Conservation (phyloP, 2,888 invertebrate species). For the Caenorhabditis macrosperma region DNA sequence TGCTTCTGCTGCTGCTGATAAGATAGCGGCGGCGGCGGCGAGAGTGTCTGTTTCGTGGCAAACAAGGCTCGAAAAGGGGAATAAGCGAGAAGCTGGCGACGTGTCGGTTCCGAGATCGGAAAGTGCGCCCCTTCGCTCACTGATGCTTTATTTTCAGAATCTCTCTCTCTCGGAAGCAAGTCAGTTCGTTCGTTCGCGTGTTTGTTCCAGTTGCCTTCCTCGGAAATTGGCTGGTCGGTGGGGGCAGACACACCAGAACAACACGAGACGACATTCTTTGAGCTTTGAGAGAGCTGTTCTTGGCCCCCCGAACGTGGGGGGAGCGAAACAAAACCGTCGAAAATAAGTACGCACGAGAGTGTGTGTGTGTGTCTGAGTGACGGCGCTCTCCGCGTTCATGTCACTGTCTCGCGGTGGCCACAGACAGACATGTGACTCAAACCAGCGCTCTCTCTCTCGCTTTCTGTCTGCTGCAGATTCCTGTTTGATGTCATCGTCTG, state of each 20-base stretch:
- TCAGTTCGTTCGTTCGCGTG: not conserved
- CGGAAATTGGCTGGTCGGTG: constrained; percentile 6
- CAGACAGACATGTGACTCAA: constrained; percentile 55
- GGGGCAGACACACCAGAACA: not conserved
- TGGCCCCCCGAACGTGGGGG: not conserved
- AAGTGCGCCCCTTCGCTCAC: not conserved
- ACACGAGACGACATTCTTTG: not conserved
- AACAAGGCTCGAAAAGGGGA: not conserved
- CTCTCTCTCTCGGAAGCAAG: not conserved
- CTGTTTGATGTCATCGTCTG: constrained; percentile 36
- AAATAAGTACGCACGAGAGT: constrained; percentile 5
- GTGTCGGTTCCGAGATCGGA: not conserved
- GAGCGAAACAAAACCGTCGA: not conserved
- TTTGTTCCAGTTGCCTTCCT: constrained; percentile 7
- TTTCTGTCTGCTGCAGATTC: constrained; percentile 18
- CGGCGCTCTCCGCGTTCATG: not conserved
- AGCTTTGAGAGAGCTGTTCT: no score
- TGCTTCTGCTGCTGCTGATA: not conserved
- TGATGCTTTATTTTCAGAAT: not conserved
- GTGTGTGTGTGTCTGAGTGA: not conserved
- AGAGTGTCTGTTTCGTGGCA: not conserved
- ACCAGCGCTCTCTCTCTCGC: constrained; percentile 22
- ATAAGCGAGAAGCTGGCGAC: not conserved
- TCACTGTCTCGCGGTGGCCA: constrained; percentile 17
- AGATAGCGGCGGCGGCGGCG: no score